Evolutionary conservation across 2,113 vertebrate species (phyloP).

Genomic region (Melanocharis versteri): DNA sequence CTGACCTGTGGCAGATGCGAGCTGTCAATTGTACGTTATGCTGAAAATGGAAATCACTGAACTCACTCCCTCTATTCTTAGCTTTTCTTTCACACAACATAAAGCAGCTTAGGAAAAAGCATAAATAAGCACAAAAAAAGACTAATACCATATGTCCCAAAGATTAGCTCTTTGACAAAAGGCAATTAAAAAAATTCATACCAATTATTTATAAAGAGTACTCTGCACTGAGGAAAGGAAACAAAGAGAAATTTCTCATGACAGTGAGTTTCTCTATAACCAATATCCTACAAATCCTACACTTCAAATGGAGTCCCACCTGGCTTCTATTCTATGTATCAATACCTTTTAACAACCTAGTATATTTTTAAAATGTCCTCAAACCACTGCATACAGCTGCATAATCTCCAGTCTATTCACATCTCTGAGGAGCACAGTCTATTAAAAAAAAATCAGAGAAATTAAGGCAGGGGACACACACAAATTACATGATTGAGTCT

Average conservation of each 20-base stretch:
- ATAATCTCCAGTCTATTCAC: not conserved
- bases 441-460: not conserved
- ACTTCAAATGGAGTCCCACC: not conserved
- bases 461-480: not conserved
- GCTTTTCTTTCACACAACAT: not conserved
- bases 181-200: not conserved
- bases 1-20: not conserved
- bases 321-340: not conserved
- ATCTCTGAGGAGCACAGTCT: not conserved
- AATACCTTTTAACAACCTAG: not conserved
- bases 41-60: constrained; percentile 19
- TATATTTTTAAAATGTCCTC: not conserved
- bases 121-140: not conserved
- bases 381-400: not conserved
- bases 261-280: not conserved
- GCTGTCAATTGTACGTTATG: not conserved
- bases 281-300: not conserved
- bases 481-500: not conserved
- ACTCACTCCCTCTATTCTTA: constrained; percentile 17
- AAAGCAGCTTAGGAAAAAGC: not conserved
- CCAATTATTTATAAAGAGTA: not conserved
- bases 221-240: not conserved
- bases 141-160: not conserved
- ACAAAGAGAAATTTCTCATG: not conserved
- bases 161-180: not conserved